These are phyloP conservation scores for Tachyglossus aculeatus DNA, from an alignment of 2,797 vertebrate genomes.

Conservation along the genomic window DNA sequence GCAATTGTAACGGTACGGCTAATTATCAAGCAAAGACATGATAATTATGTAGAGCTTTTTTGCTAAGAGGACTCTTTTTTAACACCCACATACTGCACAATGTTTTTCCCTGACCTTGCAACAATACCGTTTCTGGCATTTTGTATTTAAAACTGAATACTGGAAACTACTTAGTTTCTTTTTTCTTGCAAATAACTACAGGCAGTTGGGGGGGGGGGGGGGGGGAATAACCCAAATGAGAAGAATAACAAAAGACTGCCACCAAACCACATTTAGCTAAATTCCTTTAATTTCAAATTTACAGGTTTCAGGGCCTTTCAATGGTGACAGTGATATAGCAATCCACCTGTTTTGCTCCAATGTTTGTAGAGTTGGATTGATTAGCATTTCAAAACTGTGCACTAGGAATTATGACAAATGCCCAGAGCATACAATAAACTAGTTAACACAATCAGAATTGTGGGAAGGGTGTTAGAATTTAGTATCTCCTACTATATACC, in stretches of 20 bases:
- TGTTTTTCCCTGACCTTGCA: constrained; percentile 80
- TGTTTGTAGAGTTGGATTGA: no score
- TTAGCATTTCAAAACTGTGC: no score
- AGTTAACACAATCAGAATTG: no score
- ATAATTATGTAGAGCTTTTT: constrained; percentile 90
- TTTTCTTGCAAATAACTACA: constrained; percentile 51
- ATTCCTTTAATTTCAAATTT: constrained; percentile 61
- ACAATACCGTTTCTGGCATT: constrained; percentile 60
- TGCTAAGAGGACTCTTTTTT: constrained; percentile 85
- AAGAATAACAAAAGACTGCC: constrained; percentile 46
- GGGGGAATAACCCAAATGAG: constrained; percentile 39
- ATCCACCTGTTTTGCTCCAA: no score
- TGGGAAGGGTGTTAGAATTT: no score
- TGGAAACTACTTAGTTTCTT: constrained; percentile 10
- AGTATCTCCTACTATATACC: no score
- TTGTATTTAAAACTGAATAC: constrained; percentile 25
- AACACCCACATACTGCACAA: constrained; percentile 77
- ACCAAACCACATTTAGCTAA: constrained; percentile 52
- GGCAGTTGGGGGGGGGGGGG: constrained; percentile 47
- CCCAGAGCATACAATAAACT: no score
- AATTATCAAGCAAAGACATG: constrained; percentile 90
- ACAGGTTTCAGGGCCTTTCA: constrained; percentile 53
- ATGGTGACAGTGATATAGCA: no score
- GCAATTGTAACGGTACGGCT: constrained; percentile 82
- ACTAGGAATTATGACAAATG: no score